Conservation (phyloP, 2,113 vertebrate species). For the Myiopsitta monachus region DNA sequence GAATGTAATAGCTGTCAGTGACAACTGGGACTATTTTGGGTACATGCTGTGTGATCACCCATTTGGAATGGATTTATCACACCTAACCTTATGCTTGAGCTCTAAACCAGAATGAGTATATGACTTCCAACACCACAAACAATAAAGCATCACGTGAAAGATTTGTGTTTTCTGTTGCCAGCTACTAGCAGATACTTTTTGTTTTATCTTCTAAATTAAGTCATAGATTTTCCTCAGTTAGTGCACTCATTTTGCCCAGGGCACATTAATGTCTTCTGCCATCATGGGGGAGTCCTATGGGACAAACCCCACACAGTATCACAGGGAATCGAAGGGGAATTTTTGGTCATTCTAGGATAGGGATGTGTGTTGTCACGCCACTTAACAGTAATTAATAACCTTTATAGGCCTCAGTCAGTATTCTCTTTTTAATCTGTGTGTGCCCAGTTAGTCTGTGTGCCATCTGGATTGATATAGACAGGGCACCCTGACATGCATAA, state of each 20-base stretch:
- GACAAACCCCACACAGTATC: rapidly evolving
- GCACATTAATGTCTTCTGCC: not conserved
- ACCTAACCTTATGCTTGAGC: not conserved
- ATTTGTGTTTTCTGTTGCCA: not conserved
- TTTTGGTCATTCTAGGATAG: not conserved
- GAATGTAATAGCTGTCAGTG: not conserved
- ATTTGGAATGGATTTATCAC: not conserved
- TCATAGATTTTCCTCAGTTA: not conserved
- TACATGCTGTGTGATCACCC: not conserved
- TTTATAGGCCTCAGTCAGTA: not conserved
- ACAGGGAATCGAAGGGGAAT: not conserved
- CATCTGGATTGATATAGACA: not conserved
- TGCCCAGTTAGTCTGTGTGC: not conserved
- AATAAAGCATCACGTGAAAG: not conserved
- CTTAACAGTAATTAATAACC: not conserved
- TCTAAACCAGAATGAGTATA: not conserved
- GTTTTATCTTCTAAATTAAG: not conserved
- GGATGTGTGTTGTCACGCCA: not conserved
- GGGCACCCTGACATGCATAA: not conserved
- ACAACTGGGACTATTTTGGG: not conserved
- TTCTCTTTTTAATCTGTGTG: not conserved
- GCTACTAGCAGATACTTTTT: not conserved
- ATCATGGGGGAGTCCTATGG: not conserved
- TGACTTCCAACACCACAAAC: not conserved
- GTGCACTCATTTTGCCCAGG: not conserved